Evolutionary conservation across 2,888 invertebrate species (phyloP).

Genomic region (Dyspetes luteomarginatus): DNA sequence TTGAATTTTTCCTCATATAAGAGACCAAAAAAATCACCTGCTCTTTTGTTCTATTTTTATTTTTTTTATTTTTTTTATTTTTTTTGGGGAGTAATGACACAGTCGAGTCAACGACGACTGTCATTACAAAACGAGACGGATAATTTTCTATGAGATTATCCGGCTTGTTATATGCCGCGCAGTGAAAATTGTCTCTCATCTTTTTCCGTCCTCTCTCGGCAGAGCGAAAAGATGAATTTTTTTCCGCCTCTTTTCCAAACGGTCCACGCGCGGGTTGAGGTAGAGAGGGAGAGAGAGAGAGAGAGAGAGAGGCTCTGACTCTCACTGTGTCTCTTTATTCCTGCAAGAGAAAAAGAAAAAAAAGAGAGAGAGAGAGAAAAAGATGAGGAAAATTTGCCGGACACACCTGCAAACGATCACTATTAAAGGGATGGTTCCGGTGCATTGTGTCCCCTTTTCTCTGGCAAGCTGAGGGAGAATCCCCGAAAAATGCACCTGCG

Average conservation of each 20-base stretch:
- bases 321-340: too few relatives aligned
- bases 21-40: constrained; percentile 50
- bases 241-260: constrained; percentile 33
- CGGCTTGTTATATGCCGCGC: constrained; percentile 45
- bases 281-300: too few relatives aligned
- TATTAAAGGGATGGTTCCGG: constrained; percentile 54
- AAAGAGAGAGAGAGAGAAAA: neutral
- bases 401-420: constrained; percentile 49
- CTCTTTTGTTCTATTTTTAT: constrained; percentile 26
- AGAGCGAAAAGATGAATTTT: constrained; percentile 36
- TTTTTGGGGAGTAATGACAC: too few relatives aligned
- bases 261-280: constrained; percentile 15
- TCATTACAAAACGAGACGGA: constrained; percentile 39
- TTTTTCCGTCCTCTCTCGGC: constrained; percentile 1
- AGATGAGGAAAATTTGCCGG: constrained; percentile 41
- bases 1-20: neutral
- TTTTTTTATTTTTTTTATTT: too few relatives aligned
- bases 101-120: constrained; percentile 23
- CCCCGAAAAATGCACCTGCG: constrained; percentile 67
- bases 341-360: neutral
- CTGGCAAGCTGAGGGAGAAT: constrained; percentile 44
- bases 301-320: too few relatives aligned
- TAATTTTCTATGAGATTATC: constrained; percentile 59
- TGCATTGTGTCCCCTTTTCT: constrained; percentile 20
- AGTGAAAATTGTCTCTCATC: constrained; percentile 50